phyloP scores from a whole-genome alignment of 2,797 vertebrate species.

The Sebastes diaconus region DNA sequence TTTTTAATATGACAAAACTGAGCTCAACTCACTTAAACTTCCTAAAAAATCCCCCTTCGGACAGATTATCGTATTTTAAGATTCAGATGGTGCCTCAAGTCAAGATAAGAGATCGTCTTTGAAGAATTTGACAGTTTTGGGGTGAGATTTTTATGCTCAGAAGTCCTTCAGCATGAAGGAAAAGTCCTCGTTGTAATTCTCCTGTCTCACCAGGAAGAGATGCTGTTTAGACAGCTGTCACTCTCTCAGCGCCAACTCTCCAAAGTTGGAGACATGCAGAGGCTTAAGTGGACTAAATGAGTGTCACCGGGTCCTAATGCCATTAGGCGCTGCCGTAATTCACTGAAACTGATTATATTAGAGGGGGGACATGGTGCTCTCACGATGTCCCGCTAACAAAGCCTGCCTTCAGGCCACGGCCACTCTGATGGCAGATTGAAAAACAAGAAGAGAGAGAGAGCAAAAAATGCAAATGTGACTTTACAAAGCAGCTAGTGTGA shows the following conservation, averaged over 20 bases:
- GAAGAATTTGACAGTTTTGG: not conserved
- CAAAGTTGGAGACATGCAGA: slow-evolving; percentile 44
- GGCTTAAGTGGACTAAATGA: slow-evolving; percentile 76
- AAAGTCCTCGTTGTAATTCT: slow-evolving; percentile 31
- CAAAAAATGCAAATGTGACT: slow-evolving; percentile 5
- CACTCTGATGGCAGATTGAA: slow-evolving; percentile 41
- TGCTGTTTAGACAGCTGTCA: slow-evolving; percentile 54
- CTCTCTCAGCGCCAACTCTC: slow-evolving; percentile 19
- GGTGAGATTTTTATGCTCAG: not conserved
- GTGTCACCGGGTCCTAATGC: slow-evolving; percentile 86
- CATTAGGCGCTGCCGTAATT: slow-evolving; percentile 80
- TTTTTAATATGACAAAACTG: not conserved
- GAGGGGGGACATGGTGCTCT: slow-evolving; percentile 73
- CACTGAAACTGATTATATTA: slow-evolving; percentile 84
- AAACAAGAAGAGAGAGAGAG: slow-evolving; percentile 52
- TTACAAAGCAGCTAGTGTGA: not conserved
- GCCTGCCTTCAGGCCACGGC: slow-evolving; percentile 68
- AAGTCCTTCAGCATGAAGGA: not conserved
- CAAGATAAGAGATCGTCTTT: slow-evolving; percentile 16
- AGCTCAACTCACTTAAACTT: not conserved
- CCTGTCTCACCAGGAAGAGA: slow-evolving; percentile 45
- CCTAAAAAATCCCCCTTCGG: not conserved
- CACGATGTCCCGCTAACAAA: slow-evolving; percentile 75
- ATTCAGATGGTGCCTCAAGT: not conserved
- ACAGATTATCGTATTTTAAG: slow-evolving; percentile 1